Conservation (phyloP, 2,888 invertebrate genomes). For the Pegoplata infirma region DNA sequence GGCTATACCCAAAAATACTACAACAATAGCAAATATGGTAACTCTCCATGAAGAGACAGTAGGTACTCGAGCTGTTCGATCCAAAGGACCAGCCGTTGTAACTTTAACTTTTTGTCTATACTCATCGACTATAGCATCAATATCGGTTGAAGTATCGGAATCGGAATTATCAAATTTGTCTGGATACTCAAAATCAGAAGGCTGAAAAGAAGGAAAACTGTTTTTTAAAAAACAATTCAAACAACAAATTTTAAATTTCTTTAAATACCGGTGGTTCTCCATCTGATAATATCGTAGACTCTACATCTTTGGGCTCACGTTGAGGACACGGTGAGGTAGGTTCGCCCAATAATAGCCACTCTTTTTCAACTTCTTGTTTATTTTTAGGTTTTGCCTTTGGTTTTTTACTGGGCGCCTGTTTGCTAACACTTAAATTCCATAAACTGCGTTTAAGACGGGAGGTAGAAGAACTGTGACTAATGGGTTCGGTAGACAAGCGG, state of each 20-base stretch:
- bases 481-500: conserved; percentile 75
- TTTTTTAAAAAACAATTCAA: too few relatives aligned
- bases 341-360: conserved; percentile 77
- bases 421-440: conserved; percentile 74
- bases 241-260: not conserved
- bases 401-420: conserved; percentile 71
- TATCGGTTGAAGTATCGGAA: conserved; percentile 86
- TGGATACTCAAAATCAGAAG: conserved; percentile 75
- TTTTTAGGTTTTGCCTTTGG: conserved; percentile 70
- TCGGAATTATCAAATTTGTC: conserved; percentile 81
- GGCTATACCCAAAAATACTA: conserved; percentile 72
- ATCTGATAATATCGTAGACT: conserved; percentile 76
- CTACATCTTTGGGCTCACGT: conserved; percentile 73
- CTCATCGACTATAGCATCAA: conserved; percentile 88
- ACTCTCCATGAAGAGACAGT: conserved; percentile 76
- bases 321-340: conserved; percentile 77
- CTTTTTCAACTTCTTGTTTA: conserved; percentile 76
- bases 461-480: conserved; percentile 68
- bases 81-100: conserved; percentile 77
- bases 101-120: conserved; percentile 85
- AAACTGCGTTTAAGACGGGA: conserved; percentile 71
- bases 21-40: conserved; percentile 73
- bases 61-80: conserved; percentile 76
- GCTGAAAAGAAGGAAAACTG: conserved; percentile 68
- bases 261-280: conserved; percentile 72